A percentile compares a stretch with the other conserved stretches of the same genome.
phyloP scores from a whole-genome alignment of 2,888 invertebrate species.

The Hypomecis atomaria region DNA sequence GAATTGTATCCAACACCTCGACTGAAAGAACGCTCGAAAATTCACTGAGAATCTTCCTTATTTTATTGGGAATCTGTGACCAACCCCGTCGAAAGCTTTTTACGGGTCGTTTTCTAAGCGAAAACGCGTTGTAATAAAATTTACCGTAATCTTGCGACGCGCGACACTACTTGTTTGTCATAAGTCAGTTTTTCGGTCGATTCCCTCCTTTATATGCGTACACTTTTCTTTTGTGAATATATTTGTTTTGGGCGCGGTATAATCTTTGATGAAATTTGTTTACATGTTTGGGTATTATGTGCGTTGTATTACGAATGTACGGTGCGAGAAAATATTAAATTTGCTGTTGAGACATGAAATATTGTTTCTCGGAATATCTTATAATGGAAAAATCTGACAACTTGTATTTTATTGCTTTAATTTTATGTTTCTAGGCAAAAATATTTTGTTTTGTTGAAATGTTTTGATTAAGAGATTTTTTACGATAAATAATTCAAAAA shows the following conservation, averaged over 20 bases:
- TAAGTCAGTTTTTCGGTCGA: slow-evolving; percentile 38
- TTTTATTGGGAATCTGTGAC: slow-evolving; percentile 73
- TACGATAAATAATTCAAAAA: no score
- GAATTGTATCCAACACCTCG: slow-evolving; percentile 60
- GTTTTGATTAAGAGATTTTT: no score
- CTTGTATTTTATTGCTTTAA: not conserved
- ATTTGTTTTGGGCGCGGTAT: slow-evolving; percentile 31
- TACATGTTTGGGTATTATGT: slow-evolving; percentile 28
- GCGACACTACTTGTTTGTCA: slow-evolving; percentile 46
- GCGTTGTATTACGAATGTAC: slow-evolving; percentile 13
- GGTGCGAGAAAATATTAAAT: slow-evolving; percentile 17
- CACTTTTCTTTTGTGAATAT: slow-evolving; percentile 36
- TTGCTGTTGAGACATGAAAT: slow-evolving; percentile 21
- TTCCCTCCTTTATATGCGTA: slow-evolving; percentile 34
- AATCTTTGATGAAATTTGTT: slow-evolving; percentile 29
- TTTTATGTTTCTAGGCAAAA: not conserved
- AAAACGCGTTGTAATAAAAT: slow-evolving; percentile 50
- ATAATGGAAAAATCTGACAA: not conserved
- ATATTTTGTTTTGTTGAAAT: not conserved
- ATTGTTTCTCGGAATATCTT: slow-evolving; percentile 11
- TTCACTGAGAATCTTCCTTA: slow-evolving; percentile 62
- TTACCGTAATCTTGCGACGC: slow-evolving; percentile 50
- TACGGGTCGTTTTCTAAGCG: slow-evolving; percentile 45
- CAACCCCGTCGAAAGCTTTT: slow-evolving; percentile 57
- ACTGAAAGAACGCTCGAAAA: slow-evolving; percentile 62